These are phyloP conservation scores for Alaudala cheleensis DNA, from an alignment of 2,113 vertebrate genomes.

Conservation along the genomic window DNA sequence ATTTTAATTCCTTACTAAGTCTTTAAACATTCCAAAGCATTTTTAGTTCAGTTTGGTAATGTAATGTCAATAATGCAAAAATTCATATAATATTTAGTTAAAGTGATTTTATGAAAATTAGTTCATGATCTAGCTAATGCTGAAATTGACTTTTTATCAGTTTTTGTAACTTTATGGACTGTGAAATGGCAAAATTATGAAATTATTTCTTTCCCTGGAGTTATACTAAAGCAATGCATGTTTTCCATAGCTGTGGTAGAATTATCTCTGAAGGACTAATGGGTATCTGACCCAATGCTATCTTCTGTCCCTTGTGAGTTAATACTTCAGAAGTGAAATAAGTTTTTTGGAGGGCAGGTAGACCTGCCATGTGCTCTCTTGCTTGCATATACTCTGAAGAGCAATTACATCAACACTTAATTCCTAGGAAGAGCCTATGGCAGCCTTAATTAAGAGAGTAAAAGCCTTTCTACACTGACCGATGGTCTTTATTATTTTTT, in stretches of 20 bases:
- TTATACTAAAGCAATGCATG: not conserved
- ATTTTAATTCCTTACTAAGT: not conserved
- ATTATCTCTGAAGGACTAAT: not conserved
- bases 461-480: not conserved
- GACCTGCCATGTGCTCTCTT: not conserved
- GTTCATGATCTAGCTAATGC: not conserved
- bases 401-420: not conserved
- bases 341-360: not conserved
- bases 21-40: not conserved
- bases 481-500: not conserved
- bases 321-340: not conserved
- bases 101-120: not conserved
- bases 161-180: not conserved
- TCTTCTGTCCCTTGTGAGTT: not conserved
- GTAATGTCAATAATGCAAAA: not conserved
- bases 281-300: not conserved
- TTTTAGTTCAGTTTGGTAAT: not conserved
- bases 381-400: not conserved
- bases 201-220: not conserved
- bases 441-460: not conserved
- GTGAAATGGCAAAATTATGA: not conserved
- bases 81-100: not conserved
- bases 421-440: not conserved
- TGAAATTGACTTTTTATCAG: not conserved
- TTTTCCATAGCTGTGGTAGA: not conserved